Conservation (phyloP, 2,888 invertebrate genomes). For the Coelogynopora nodosa region DNA sequence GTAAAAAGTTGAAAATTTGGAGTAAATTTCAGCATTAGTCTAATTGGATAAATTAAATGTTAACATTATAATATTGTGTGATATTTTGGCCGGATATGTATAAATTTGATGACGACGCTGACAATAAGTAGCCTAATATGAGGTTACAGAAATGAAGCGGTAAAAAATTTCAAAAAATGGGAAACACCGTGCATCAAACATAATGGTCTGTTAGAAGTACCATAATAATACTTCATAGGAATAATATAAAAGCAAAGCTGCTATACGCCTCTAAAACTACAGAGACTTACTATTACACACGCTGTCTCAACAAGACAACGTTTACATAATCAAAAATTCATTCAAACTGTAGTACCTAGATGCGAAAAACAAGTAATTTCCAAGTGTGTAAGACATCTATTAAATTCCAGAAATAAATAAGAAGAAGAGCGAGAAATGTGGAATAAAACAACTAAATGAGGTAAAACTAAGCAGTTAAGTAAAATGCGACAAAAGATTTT, state of each 20-base stretch:
- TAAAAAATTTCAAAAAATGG: background rate
- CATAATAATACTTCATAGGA: background rate
- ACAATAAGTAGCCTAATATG: too few relatives aligned
- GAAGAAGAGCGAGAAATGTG: background rate
- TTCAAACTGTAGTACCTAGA: background rate
- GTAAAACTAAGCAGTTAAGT: too few relatives aligned
- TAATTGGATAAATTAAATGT: background rate
- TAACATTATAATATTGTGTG: too few relatives aligned
- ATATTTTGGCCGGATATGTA: too few relatives aligned
- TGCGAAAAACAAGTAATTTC: background rate
- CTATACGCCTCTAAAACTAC: too few relatives aligned
- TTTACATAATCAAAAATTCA: too few relatives aligned
- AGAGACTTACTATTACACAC: too few relatives aligned
- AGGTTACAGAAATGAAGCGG: background rate
- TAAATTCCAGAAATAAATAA: background rate
- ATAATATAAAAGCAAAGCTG: background rate
- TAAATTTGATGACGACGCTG: too few relatives aligned
- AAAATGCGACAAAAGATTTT: too few relatives aligned
- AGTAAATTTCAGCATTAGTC: background rate
- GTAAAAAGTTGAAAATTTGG: too few relatives aligned
- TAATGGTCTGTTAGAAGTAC: background rate
- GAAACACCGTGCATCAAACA: background rate
- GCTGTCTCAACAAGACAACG: too few relatives aligned
- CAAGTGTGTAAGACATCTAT: background rate
- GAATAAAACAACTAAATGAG: background rate